Conservation (phyloP, 2,888 invertebrate species). For the Rhamnusium bicolor region DNA sequence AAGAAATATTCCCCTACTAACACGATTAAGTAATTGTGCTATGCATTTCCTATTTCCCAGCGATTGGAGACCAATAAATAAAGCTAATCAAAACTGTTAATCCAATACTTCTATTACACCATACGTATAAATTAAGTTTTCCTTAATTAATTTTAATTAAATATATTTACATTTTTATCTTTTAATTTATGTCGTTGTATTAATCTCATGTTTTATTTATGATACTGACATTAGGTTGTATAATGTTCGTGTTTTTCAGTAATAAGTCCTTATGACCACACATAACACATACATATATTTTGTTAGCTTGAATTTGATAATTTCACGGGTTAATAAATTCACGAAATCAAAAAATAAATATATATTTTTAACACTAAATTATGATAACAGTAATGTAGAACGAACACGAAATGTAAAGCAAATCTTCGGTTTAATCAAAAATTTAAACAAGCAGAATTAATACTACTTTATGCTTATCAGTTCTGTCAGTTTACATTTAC, state of each 20-base stretch:
- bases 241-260: slow-evolving; percentile 42
- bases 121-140: background rate
- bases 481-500: slow-evolving; percentile 11
- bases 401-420: slow-evolving; percentile 45
- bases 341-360: slow-evolving; percentile 46
- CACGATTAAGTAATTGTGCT: background rate
- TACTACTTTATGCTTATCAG: slow-evolving; percentile 2
- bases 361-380: slow-evolving; percentile 52
- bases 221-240: slow-evolving; percentile 10
- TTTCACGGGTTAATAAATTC: slow-evolving; percentile 47
- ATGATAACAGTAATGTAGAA: slow-evolving; percentile 48
- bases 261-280: slow-evolving; percentile 43
- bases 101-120: background rate
- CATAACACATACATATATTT: slow-evolving; percentile 38
- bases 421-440: background rate
- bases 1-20: too few relatives aligned
- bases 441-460: slow-evolving; percentile 22
- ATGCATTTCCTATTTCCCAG: background rate
- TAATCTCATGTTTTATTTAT: slow-evolving; percentile 36
- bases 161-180: slow-evolving; percentile 20
- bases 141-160: slow-evolving; percentile 28
- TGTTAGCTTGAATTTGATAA: slow-evolving; percentile 44
- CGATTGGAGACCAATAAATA: background rate
- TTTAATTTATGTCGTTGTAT: slow-evolving; percentile 24
- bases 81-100: background rate